These are phyloP conservation scores for Ellobius talpinus DNA, from an alignment of 2,113 vertebrate genomes.

Conservation along the genomic window DNA sequence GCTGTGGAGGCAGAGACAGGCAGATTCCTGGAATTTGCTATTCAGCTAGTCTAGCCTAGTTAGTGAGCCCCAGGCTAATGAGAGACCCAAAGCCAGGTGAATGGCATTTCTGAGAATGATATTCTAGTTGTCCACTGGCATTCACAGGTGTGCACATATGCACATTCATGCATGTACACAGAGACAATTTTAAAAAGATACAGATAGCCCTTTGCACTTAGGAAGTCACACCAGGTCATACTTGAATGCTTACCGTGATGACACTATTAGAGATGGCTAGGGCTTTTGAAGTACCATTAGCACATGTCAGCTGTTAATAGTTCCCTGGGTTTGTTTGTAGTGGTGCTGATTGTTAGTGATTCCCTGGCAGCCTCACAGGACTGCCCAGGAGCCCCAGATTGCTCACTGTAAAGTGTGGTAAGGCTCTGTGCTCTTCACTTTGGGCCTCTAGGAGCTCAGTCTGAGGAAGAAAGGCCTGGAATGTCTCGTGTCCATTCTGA, in stretches of 20 bases:
- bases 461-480: slow-evolving; percentile 98
- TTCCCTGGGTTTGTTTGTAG: not conserved
- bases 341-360: not conserved
- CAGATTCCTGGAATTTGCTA: not conserved
- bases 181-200: not conserved
- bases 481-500: slow-evolving; percentile 97
- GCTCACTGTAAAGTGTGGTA: not conserved
- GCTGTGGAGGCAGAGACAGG: no score
- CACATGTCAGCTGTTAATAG: not conserved
- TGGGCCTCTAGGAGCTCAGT: slow-evolving; percentile 92
- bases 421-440: slow-evolving; percentile 16
- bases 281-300: not conserved
- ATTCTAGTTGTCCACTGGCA: not conserved
- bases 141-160: not conserved
- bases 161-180: not conserved
- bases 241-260: not conserved
- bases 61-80: not conserved
- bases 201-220: not conserved
- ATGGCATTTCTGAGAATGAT: not conserved
- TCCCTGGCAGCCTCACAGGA: not conserved
- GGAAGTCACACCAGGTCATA: not conserved
- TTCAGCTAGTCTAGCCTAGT: no score
- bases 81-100: not conserved
- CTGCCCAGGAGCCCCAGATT: not conserved
- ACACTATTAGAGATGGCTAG: not conserved